Evolutionary conservation across 2,113 vertebrate species (phyloP).

Genomic region (Burhinus oedicnemus): DNA sequence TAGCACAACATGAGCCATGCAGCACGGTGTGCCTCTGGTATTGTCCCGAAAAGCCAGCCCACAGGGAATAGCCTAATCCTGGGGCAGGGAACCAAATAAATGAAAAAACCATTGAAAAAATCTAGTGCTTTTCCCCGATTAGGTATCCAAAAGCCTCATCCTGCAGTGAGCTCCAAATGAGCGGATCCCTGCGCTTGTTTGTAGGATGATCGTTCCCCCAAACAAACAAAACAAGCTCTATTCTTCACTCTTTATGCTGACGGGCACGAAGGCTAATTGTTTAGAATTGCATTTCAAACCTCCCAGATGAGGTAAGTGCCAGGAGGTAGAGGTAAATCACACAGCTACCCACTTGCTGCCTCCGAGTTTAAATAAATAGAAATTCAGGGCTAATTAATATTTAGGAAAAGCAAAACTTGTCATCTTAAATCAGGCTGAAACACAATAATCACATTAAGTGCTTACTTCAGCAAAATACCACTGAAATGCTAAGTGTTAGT

Average conservation of each 20-base stretch:
- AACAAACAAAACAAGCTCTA: conserved; percentile 6
- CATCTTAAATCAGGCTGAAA: conserved; percentile 76
- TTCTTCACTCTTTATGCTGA: conserved; percentile 40
- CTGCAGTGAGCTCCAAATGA: neutral
- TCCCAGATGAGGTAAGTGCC: conserved; percentile 62
- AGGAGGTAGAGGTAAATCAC: conserved; percentile 69
- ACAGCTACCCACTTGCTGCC: conserved; percentile 59
- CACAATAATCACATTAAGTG: conserved; percentile 71
- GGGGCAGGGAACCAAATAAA: neutral
- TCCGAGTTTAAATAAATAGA: conserved; percentile 55
- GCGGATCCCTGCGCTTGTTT: conserved; percentile 8
- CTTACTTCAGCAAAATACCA: conserved; percentile 65
- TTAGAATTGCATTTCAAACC: conserved; percentile 41
- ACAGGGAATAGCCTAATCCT: neutral
- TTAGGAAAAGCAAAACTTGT: conserved; percentile 72
- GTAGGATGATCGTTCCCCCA: conserved; percentile 16
- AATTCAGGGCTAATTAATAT: conserved; percentile 72
- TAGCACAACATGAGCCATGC: neutral
- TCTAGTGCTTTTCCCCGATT: neutral
- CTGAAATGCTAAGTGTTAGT: conserved; percentile 44
- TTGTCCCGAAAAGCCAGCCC: neutral
- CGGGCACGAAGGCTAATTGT: conserved; percentile 68
- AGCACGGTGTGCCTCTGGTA: fast-evolving
- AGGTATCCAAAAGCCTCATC: neutral
- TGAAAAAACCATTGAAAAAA: neutral